Percentiles rank a stretch among this genome's conserved stretches.
Evolutionary conservation across 2,113 vertebrate species (phyloP).

Genomic region (Gorilla gorilla): DNA sequence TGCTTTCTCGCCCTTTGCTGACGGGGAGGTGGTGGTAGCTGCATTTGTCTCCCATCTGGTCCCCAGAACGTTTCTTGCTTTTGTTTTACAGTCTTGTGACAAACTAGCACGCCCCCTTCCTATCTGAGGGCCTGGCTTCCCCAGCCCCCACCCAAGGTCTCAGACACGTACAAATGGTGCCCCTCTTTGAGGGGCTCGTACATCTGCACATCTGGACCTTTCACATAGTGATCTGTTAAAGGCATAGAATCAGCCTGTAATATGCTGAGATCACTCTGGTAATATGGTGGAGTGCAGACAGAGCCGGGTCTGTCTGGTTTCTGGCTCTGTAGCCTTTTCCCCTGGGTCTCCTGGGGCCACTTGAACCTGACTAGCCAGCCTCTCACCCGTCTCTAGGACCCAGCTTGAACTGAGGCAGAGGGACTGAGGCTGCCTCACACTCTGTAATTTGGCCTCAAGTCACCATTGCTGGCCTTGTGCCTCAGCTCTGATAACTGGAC

Average conservation of each 20-base stretch:
- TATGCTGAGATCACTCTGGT: not conserved
- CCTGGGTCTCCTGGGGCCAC: not conserved
- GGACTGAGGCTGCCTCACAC: not conserved
- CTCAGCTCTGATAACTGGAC: conserved; percentile 54
- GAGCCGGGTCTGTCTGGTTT: not conserved
- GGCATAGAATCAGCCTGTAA: not conserved
- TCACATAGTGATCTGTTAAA: not conserved
- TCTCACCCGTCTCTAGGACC: not conserved
- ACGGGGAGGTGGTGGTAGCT: not conserved
- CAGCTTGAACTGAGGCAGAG: not conserved
- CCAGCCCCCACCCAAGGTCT: not conserved
- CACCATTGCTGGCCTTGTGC: conserved; percentile 35
- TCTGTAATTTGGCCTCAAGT: conserved; percentile 46
- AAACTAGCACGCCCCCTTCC: not conserved
- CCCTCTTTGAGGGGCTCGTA: not conserved
- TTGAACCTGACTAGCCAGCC: not conserved
- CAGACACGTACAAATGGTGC: not conserved
- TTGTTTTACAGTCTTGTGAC: not conserved
- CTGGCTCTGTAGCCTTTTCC: not conserved
- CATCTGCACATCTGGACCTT: not conserved
- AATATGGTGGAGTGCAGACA: not conserved
- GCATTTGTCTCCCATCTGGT: not conserved
- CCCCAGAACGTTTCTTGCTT: not conserved
- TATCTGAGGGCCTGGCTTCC: not conserved
- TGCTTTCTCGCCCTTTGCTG: not conserved